Percentiles rank a stretch among this genome's conserved stretches.
These are phyloP conservation scores for Xanthorhoe spadicearia DNA, from an alignment of 2,888 invertebrate genomes.

Conservation along the genomic window DNA sequence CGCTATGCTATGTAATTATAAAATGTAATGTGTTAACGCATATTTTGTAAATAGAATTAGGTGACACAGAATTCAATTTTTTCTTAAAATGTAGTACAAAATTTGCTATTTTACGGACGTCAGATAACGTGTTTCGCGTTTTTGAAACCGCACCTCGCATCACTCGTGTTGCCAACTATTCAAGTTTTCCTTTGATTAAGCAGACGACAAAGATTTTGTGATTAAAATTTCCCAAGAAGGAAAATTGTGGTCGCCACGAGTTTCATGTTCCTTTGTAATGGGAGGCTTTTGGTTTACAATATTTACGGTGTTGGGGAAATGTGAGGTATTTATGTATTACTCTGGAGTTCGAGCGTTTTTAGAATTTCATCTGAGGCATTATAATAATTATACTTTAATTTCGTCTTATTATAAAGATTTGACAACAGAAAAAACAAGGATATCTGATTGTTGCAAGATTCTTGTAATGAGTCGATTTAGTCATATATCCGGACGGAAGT, in stretches of 20 bases:
- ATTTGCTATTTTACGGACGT: neutral
- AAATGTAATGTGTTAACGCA: too few species aligned
- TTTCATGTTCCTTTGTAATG: slow-evolving; percentile 59
- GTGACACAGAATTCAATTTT: too few species aligned
- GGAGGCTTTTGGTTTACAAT: slow-evolving; percentile 49
- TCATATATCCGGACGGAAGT: too few species aligned
- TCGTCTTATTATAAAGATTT: too few species aligned
- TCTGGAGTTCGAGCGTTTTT: neutral
- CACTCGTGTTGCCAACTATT: slow-evolving; percentile 53
- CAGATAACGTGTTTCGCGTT: neutral
- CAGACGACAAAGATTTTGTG: slow-evolving; percentile 68
- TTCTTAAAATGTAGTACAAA: neutral
- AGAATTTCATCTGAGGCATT: neutral
- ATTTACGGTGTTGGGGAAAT: slow-evolving; percentile 45
- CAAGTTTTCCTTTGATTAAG: slow-evolving; percentile 72
- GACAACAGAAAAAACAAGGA: too few species aligned
- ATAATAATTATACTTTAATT: too few species aligned
- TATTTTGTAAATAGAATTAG: too few species aligned
- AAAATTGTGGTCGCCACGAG: slow-evolving; percentile 51
- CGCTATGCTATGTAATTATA: too few species aligned
- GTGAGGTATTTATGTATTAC: slow-evolving; percentile 41
- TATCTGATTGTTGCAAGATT: too few species aligned
- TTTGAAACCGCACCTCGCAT: slow-evolving; percentile 32
- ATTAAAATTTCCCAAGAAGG: slow-evolving; percentile 67
- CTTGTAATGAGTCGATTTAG: too few species aligned